Conservation (phyloP, 2,888 invertebrate genomes). For the Encarsia formosa region DNA sequence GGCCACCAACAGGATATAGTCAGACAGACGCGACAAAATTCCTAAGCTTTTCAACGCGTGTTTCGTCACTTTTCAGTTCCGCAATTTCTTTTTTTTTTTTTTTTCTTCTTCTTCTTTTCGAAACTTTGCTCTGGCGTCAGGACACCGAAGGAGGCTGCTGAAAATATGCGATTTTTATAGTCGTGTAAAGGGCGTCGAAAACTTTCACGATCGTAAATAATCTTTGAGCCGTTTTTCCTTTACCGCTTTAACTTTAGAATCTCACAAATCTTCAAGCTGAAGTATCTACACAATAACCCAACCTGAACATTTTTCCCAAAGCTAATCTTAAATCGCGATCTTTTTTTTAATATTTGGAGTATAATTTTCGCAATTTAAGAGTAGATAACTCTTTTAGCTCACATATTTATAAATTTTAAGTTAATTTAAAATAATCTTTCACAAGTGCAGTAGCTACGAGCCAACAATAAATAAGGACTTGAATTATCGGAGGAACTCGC, state of each 20-base stretch:
- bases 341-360: no score
- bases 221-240: constrained; percentile 14
- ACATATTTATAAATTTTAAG: no score
- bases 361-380: no score
- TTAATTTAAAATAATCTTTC: no score
- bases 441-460: no score
- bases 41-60: neutral
- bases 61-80: neutral
- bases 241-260: constrained; percentile 12
- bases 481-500: no score
- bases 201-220: constrained; percentile 23
- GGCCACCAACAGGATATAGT: no score
- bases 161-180: constrained; percentile 18
- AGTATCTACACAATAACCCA: constrained; percentile 11
- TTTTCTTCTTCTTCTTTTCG: no score
- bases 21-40: no score
- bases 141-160: constrained; percentile 7
- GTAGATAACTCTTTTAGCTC: no score
- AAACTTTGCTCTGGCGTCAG: constrained; percentile 8
- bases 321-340: constrained; percentile 2
- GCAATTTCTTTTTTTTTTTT: neutral
- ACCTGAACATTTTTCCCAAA: neutral
- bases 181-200: constrained; percentile 11
- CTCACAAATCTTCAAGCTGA: constrained; percentile 8
- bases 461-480: no score